Percentiles rank a stretch among this genome's conserved stretches.
Conservation (phyloP, 1,140 invertebrate genomes). For the Eubasilissa regina region DNA sequence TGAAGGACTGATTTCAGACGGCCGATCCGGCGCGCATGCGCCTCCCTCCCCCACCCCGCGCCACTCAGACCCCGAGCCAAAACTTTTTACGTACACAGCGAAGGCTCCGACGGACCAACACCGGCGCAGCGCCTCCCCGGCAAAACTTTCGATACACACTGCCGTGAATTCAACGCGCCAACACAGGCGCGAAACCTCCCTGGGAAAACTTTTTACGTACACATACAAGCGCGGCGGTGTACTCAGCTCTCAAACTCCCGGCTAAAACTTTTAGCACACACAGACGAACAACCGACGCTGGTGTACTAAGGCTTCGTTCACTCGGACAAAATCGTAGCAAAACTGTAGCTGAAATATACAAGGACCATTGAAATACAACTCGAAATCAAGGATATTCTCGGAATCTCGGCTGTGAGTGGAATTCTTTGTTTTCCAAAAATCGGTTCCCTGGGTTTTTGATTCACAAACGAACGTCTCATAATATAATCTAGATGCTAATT, state of each 20-base stretch:
- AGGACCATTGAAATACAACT: conserved; percentile 31
- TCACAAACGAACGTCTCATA: too few relatives aligned
- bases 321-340: conserved; percentile 37
- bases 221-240: background rate
- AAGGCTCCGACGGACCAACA: conserved; percentile 33
- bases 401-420: too few relatives aligned
- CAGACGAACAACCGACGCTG: conserved; percentile 15
- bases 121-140: conserved; percentile 1
- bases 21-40: conserved; percentile 33
- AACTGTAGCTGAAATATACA: conserved; percentile 36
- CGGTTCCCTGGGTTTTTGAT: too few relatives aligned
- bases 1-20: conserved; percentile 44
- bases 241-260: conserved; percentile 33
- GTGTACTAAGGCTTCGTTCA: conserved; percentile 40
- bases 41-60: conserved; percentile 45
- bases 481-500: too few relatives aligned
- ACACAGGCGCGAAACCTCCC: conserved; percentile 38
- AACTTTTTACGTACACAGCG: conserved; percentile 56
- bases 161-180: conserved; percentile 37
- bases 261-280: conserved; percentile 50
- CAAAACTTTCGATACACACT: conserved; percentile 43
- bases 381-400: background rate
- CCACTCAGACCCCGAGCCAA: conserved; percentile 44
- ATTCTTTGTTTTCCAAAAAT: too few relatives aligned
- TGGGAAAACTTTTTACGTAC: conserved; percentile 38